phyloP scores from a whole-genome alignment of 2,113 vertebrate genomes.

The Ginglymostoma cirratum region DNA sequence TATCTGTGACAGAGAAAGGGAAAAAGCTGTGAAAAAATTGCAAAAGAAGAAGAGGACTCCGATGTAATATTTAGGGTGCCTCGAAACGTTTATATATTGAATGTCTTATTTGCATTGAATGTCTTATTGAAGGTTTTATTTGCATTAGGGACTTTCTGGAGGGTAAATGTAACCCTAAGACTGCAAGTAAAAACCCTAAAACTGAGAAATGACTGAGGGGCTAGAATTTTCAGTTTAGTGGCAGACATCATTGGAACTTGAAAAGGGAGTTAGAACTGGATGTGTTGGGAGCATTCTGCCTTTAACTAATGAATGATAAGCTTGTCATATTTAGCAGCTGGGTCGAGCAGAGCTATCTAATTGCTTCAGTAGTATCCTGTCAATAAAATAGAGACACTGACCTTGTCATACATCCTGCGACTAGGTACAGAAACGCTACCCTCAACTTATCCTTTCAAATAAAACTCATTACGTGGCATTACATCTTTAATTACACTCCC shows the following conservation, averaged over 20 bases:
- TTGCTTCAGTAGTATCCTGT: constrained; percentile 22
- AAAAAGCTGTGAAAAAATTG: background rate
- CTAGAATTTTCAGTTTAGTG: background rate
- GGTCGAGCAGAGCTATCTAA: background rate
- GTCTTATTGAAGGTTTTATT: too few species aligned
- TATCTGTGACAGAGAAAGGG: background rate
- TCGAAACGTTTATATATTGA: background rate
- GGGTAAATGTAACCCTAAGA: background rate
- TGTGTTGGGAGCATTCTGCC: background rate
- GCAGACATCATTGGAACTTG: background rate
- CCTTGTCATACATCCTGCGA: constrained; percentile 14
- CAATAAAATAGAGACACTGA: constrained; percentile 9
- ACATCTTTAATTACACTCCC: constrained; percentile 3
- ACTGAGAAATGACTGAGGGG: background rate
- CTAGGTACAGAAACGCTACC: background rate
- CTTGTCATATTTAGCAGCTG: constrained; percentile 18
- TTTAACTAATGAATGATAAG: background rate
- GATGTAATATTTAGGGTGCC: background rate
- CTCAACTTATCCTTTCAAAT: constrained; percentile 25
- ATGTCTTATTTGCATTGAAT: too few species aligned
- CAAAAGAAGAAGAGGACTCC: background rate
- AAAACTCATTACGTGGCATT: constrained; percentile 30
- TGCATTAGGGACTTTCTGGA: background rate
- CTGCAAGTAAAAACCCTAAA: background rate
- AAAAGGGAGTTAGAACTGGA: background rate